Evolutionary conservation across 2,797 vertebrate genomes (phyloP).

Genomic region (Dendrocincla tyrannina): DNA sequence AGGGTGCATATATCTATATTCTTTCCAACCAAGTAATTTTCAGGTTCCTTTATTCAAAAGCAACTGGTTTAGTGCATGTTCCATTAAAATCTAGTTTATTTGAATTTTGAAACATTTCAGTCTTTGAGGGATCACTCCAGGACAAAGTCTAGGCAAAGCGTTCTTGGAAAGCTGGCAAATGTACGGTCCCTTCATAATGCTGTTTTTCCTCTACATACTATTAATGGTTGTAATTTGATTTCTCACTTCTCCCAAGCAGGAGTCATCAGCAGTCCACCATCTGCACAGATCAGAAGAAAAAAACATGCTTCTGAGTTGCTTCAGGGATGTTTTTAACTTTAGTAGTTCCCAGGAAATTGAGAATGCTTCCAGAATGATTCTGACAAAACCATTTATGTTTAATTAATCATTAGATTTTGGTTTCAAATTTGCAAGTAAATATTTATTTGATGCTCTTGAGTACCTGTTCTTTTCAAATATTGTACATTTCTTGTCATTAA

Average conservation of each 20-base stretch:
- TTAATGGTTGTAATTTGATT: not conserved
- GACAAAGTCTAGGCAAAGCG: not conserved
- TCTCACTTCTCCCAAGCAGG: not conserved
- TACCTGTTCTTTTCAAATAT: not conserved
- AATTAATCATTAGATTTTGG: not conserved
- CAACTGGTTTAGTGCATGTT: not conserved
- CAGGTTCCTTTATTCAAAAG: not conserved
- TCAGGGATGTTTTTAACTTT: not conserved
- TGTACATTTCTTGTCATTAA: not conserved
- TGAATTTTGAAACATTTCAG: not conserved
- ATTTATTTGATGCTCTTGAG: not conserved
- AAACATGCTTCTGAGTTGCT: not conserved
- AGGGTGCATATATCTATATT: not conserved
- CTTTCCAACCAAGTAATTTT: not conserved
- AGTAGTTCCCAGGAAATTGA: not conserved
- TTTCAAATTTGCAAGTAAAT: constrained; percentile 14
- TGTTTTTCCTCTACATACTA: not conserved
- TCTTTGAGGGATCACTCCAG: not conserved
- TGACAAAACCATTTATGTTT: not conserved
- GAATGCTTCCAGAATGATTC: not conserved
- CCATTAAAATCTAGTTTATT: not conserved
- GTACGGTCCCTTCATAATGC: not conserved
- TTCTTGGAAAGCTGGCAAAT: not conserved
- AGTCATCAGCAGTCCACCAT: not conserved
- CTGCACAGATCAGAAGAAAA: not conserved